Evolutionary conservation across 2,888 invertebrate genomes (phyloP).

Genomic region (Girardia tigrina): DNA sequence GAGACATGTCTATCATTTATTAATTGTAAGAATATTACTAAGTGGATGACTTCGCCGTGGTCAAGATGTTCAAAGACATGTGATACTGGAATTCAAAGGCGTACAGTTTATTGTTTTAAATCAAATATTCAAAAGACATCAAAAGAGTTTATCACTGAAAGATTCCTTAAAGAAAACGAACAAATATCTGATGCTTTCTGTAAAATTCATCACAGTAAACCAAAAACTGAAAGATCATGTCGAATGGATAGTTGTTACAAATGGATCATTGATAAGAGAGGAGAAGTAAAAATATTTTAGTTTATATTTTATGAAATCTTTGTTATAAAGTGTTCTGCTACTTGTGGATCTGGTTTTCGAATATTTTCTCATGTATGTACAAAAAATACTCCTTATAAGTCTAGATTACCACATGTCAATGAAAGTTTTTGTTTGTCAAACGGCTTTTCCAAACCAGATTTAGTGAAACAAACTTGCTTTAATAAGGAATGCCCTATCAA

Average conservation of each 20-base stretch:
- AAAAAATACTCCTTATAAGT: neutral
- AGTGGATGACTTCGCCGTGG: neutral
- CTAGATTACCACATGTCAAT: neutral
- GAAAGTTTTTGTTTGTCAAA: neutral
- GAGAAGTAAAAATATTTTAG: neutral
- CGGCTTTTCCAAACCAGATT: neutral
- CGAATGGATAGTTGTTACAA: neutral
- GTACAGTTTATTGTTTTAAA: neutral
- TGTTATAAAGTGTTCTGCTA: neutral
- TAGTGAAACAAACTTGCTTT: neutral
- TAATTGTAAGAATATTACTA: neutral
- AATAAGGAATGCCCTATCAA: neutral
- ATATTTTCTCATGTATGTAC: neutral
- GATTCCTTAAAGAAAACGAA: neutral
- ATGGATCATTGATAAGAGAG: neutral
- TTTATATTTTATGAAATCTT: neutral
- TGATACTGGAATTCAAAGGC: neutral
- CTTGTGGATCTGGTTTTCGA: neutral
- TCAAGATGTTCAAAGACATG: neutral
- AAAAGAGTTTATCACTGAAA: neutral
- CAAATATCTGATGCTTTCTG: slow-evolving; percentile 5
- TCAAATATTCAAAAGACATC: neutral
- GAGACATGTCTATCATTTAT: neutral
- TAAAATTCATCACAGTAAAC: neutral
- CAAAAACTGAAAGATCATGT: neutral